A percentile compares a stretch with the other conserved stretches of the same genome.
phyloP scores from a whole-genome alignment of 1,140 invertebrate species.

The Drosophila miranda region DNA sequence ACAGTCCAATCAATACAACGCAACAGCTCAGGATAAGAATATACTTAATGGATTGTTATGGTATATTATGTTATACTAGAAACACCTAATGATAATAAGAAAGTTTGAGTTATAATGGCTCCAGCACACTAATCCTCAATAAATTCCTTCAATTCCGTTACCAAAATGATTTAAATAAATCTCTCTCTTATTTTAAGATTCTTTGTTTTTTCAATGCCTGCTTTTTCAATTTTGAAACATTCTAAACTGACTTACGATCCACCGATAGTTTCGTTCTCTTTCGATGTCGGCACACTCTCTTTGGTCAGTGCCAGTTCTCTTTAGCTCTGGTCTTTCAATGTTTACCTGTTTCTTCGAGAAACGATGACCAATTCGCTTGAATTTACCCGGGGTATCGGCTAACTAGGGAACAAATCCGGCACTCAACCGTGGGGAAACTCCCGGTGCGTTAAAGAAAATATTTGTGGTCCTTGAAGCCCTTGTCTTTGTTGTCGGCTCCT shows the following conservation, averaged over 20 bases:
- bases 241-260: not conserved
- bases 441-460: conserved; percentile 53
- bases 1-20: not conserved
- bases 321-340: not conserved
- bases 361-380: conserved; percentile 42
- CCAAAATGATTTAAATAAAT: too few relatives aligned
- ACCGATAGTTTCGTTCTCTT: not conserved
- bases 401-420: conserved; percentile 22
- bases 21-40: too few relatives aligned
- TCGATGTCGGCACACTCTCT: conserved; percentile 11
- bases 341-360: conserved; percentile 31
- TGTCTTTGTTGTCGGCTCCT: conserved; percentile 46
- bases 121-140: too few relatives aligned
- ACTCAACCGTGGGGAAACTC: conserved; percentile 56
- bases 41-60: too few relatives aligned
- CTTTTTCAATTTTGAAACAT: too few relatives aligned
- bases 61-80: not conserved
- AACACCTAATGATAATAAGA: not conserved
- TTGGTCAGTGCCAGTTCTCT: conserved; percentile 23
- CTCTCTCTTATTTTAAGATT: too few relatives aligned
- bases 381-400: conserved; percentile 54
- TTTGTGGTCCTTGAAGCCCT: conserved; percentile 32
- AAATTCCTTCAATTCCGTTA: too few relatives aligned
- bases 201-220: too few relatives aligned
- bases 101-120: too few relatives aligned